Base-by-base conservation (phyloP, 2,888 invertebrate genomes). In the Pterostichus madidus region DNA sequence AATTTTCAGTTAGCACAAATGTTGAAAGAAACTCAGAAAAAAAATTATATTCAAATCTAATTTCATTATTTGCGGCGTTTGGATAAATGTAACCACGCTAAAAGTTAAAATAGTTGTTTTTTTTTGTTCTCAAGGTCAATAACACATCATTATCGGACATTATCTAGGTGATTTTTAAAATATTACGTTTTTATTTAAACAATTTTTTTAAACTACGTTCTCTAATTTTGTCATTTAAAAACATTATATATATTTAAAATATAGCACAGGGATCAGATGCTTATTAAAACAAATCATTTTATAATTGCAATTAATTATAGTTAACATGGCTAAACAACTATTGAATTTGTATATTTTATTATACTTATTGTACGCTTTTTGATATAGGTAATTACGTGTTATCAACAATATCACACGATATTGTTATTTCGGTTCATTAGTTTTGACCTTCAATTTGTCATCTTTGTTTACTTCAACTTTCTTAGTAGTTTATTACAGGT, bases 81-180 rank as follows among this genome's bases (percentile, higher is more conserved):
- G 1, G 24, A 24, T 39, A 7, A 3, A 39, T 8, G 39, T 39
- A 39, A 24, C 24, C 5, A 39, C 5, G 39, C 8, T 7, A 7
- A 39, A 39, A 7, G 8, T 8, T 39, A 6, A 39, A 39, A 39
- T 13, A 7, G 35, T 7, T 11, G n/a, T 61, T 61, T 61, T 17
- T 64, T 31, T 39, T 64, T 31, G 2, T 13, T 64, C 13, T 64
- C 35, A 64, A 35, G 64, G 35, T 64, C 35, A 64, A 64, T 64
- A 64, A 64, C 64, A 64, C 32, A 64, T 64, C n/a, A 64, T 64
- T 64, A 10, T 11, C 32, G 32, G 13, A 35, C 13, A 64, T 64
- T 64, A 64, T 64, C 35, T n/a, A 5, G 7, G 4, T 64, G 32
- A 32, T 64, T 64, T 64, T 64, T 35, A 35, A 35, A 64, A 64